Evolutionary conservation across 35 echinoderm and acorn worm species (phyloP).

Genomic region (Chiridota heheva): DNA sequence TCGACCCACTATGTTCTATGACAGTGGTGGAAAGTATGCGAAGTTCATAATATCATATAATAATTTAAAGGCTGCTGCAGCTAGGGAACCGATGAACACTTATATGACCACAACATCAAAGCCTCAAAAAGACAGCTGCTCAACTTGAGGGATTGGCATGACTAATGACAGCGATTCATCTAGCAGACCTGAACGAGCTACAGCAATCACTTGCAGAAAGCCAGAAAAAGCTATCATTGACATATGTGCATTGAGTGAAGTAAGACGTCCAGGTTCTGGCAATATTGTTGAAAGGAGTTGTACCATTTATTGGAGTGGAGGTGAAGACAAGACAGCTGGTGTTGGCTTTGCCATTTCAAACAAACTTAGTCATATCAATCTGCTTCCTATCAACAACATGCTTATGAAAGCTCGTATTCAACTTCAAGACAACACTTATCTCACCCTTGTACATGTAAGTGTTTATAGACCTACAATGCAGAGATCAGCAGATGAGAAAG

Average conservation of each 20-base stretch:
- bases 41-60: no score
- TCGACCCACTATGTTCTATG: not conserved
- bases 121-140: no score
- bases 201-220: not conserved
- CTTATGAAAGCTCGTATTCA: not conserved
- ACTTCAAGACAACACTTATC: not conserved
- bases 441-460: not conserved
- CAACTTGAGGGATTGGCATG: not conserved
- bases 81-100: no score
- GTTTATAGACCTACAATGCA: conserved; percentile 13
- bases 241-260: conserved; percentile 8
- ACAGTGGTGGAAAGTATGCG: no score
- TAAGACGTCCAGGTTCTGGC: not conserved
- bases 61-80: no score
- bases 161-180: conserved; percentile 9
- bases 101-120: no score
- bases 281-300: conserved; percentile 13
- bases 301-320: conserved; percentile 20
- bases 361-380: not conserved
- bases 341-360: conserved; percentile 12
- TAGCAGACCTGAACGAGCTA: not conserved
- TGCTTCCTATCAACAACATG: not conserved
- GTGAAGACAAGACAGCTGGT: not conserved
- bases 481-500: not conserved
- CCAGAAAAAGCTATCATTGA: not conserved